Evolutionary conservation across 2,797 vertebrate genomes (phyloP).

Genomic region (Echeneis naucrates): DNA sequence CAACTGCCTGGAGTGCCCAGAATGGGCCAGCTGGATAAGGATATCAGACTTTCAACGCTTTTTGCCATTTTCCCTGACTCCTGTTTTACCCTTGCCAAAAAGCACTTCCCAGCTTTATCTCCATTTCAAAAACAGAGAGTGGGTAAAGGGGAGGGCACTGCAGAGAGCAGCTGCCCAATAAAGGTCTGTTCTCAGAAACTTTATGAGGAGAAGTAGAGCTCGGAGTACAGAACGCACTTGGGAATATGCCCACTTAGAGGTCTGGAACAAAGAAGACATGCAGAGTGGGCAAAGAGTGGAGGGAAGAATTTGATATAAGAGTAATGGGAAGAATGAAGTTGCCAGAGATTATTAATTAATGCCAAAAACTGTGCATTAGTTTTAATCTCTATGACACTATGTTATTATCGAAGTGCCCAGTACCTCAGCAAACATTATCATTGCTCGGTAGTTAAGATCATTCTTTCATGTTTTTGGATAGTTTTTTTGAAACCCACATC

Average conservation of each 20-base stretch:
- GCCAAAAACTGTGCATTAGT: background rate
- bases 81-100: conserved; percentile 66
- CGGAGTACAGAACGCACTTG: conserved; percentile 50
- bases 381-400: background rate
- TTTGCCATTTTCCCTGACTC: conserved; percentile 50
- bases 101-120: conserved; percentile 62
- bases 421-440: background rate
- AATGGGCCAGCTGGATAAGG: conserved; percentile 44
- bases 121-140: conserved; percentile 71
- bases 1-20: conserved; percentile 49
- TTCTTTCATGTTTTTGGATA: background rate
- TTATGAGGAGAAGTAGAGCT: conserved; percentile 53
- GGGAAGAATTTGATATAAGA: background rate
- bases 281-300: background rate
- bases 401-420: background rate
- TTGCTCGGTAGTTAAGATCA: background rate
- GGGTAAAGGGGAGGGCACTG: conserved; percentile 21
- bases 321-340: background rate
- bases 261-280: conserved; percentile 19
- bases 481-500: background rate
- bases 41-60: conserved; percentile 50
- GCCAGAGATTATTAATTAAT: background rate
- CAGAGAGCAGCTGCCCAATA: conserved; percentile 67
- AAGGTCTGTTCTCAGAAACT: conserved; percentile 47
- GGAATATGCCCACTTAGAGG: conserved; percentile 39